Conservation (phyloP, 2,888 invertebrate species). For the Clepsis dumicolana region DNA sequence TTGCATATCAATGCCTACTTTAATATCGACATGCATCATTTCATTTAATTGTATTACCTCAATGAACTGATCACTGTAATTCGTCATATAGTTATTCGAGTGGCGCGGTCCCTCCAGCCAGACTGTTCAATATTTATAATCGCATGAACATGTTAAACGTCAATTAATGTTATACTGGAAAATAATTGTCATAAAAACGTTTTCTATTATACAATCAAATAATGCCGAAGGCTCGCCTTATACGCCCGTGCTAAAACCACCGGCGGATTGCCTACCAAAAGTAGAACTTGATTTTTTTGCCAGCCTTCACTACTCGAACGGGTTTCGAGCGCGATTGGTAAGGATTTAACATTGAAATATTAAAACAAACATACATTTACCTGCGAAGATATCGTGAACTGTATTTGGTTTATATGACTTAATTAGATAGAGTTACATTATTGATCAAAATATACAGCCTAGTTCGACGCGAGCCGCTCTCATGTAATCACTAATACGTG, state of each 20-base stretch:
- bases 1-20: constrained; percentile 84
- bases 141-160: constrained; percentile 70
- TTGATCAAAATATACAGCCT: constrained; percentile 65
- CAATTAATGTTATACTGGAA: constrained; percentile 73
- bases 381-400: constrained; percentile 46
- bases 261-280: constrained; percentile 57
- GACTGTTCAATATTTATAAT: constrained; percentile 71
- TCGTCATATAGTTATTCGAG: constrained; percentile 49
- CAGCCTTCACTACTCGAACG: constrained; percentile 46
- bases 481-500: constrained; percentile 68
- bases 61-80: constrained; percentile 62
- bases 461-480: constrained; percentile 60
- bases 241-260: constrained; percentile 55
- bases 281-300: constrained; percentile 60
- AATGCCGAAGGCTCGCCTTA: constrained; percentile 66
- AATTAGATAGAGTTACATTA: constrained; percentile 56
- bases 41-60: constrained; percentile 82
- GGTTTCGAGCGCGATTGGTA: constrained; percentile 58
- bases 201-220: constrained; percentile 73
- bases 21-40: constrained; percentile 84
- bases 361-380: constrained; percentile 53
- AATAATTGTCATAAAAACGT: constrained; percentile 79
- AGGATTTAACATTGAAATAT: constrained; percentile 57
- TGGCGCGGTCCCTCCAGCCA: constrained; percentile 16
- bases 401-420: constrained; percentile 56